A percentile compares a stretch with the other conserved stretches of the same genome.
These are phyloP conservation scores for Epinotia bilunana DNA, from an alignment of 2,888 invertebrate species.

Conservation along the genomic window DNA sequence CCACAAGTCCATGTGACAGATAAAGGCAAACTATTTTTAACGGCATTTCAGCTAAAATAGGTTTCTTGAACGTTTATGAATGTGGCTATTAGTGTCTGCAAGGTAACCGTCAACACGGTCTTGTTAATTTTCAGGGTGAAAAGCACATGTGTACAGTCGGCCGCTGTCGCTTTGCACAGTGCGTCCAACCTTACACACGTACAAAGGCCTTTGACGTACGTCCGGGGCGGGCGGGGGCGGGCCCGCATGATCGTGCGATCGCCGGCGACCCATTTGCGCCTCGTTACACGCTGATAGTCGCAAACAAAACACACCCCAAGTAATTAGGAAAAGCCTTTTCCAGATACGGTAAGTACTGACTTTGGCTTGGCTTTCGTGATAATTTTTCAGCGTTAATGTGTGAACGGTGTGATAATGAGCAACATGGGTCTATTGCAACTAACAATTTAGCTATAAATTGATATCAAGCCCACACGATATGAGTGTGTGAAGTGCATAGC, in stretches of 20 bases:
- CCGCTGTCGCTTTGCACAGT: conserved; percentile 57
- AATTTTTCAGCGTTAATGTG: conserved; percentile 18
- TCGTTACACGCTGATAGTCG: conserved; percentile 83
- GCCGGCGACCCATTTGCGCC: conserved; percentile 81
- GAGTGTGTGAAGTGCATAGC: background rate
- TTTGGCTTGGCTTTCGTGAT: conserved; percentile 47
- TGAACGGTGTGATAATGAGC: background rate
- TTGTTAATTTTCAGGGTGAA: background rate
- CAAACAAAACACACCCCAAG: conserved; percentile 84
- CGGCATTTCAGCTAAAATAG: no score
- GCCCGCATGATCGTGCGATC: conserved; percentile 83
- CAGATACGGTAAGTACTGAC: conserved; percentile 81
- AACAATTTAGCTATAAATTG: background rate
- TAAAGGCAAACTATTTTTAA: no score
- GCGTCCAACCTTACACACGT: conserved; percentile 57
- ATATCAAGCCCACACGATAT: background rate
- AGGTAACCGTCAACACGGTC: background rate
- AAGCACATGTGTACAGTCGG: background rate
- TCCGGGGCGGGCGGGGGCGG: conserved; percentile 59
- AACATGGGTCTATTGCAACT: background rate
- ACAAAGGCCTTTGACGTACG: conserved; percentile 82
- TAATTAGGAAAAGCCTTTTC: conserved; percentile 84
- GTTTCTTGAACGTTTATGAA: no score
- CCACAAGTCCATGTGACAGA: no score
- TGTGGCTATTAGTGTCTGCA: background rate